Evolutionary conservation across 2,888 invertebrate genomes (phyloP), one percentile per base, ranked within the genome.

Genomic region (Sarcophaga subvicina): DNA sequence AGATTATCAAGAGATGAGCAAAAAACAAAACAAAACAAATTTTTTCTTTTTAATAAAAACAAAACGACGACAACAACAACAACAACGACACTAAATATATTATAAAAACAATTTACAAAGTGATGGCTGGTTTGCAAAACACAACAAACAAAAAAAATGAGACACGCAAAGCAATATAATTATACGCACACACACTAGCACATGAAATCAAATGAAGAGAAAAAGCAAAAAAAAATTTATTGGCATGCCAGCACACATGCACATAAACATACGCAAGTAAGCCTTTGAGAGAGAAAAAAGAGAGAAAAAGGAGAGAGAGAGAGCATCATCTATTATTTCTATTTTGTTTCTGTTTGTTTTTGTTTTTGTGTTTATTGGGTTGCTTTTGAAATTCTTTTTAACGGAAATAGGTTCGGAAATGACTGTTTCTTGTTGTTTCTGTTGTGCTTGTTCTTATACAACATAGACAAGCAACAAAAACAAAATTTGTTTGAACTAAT

Each of bases 371-470:
- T 80, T 80, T 67, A 47, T 62, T 81, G 63, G 27, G 54, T 17
- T 54, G 5, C 4, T 54, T 54, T 54, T 54, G 4, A 12, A 54
- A 54, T 4, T 54, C 17, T 54, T 54, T 54, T 17, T 14, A 54
- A 54, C 80, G 81, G 81, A 76, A 76, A 81, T 75, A 81, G 75
- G 69, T 64, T 70, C 81, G 75, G 81, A 81, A 81, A 81, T 81
- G 75, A 81, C 49, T 81, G 70, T 81, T 64, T 81, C 62, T 63
- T 81, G 69, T 81, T 71, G 37, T n/a, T 69, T 72, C 71, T 72
- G 22, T 47, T 71, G 14, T 54, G 54, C 54, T 54, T 54, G 54
- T 54, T 54, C 37, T 37, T 37, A 73, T 64, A 62, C 25, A 75
- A 75, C 62, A 62, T 63, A 64, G 64, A 66, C 66, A 66, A n/a